These are phyloP conservation scores for Gymnothorax javanicus DNA, from an alignment of 2,797 vertebrate genomes.

Conservation along the genomic window DNA sequence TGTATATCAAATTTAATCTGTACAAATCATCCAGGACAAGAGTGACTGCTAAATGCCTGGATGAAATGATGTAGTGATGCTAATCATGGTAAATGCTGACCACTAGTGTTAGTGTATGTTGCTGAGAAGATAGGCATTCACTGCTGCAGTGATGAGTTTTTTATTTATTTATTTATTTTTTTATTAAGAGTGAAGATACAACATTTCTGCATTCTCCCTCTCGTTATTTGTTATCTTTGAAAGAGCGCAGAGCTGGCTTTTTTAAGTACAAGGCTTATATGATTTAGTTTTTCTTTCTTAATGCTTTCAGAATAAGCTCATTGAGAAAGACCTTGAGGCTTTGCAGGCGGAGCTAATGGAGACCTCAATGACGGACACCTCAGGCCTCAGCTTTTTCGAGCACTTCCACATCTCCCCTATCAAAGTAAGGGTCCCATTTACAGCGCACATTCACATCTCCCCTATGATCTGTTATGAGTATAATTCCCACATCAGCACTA, in stretches of 20 bases:
- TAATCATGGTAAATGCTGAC: conserved; percentile 7
- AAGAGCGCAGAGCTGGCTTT: neutral
- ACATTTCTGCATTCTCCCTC: neutral
- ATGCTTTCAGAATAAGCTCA: conserved; percentile 63
- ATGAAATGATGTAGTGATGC: neutral
- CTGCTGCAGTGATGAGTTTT: neutral
- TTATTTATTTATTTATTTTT: neutral
- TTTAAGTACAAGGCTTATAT: neutral
- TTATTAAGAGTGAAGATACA: neutral
- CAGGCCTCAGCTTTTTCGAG: conserved; percentile 90
- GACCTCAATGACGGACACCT: conserved; percentile 80
- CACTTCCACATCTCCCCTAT: conserved; percentile 97
- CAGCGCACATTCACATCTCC: conserved; percentile 90
- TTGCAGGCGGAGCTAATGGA: conserved; percentile 86
- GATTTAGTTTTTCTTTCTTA: conserved; percentile 3
- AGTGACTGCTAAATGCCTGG: neutral
- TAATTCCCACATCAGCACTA: conserved; percentile 91
- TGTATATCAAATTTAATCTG: neutral
- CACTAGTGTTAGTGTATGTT: neutral
- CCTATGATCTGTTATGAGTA: conserved; percentile 59
- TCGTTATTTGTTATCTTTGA: neutral
- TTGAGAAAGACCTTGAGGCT: conserved; percentile 81
- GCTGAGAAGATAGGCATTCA: neutral
- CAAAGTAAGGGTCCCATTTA: conserved; percentile 61
- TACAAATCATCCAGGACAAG: neutral